Evolutionary conservation across 2,113 vertebrate genomes (phyloP), one percentile per base, ranked within the genome.

Genomic region (Mobula hypostoma): DNA sequence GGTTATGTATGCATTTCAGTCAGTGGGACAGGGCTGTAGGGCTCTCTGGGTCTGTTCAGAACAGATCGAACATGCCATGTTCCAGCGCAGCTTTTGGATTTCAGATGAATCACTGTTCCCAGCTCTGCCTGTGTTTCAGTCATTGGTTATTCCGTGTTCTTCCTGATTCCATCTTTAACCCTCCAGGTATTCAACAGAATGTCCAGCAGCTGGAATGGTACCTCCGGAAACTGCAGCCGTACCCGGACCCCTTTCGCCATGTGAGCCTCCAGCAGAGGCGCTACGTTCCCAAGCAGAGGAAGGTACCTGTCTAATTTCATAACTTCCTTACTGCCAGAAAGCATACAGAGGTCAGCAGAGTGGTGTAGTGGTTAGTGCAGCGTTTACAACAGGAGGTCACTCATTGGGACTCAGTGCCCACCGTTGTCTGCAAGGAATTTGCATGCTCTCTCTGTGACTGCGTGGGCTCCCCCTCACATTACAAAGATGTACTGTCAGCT

Each of bases 131-230:
- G 3, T 27, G 29, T 40, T 92, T 92, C 19, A 40, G 32, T 40
- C 63, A 7, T n/a, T 7, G n/a, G 27, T 5, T 36, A 12, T 91
- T 68, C 63, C 7, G 58, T 21, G 17, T 70, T 92, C 19, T 48
- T 77, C 14, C 58, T 78, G 61, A 24, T n/a, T 24, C 40, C 21
- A 11, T 80, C 24, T 17, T 56, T 94, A 90, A 95, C 78, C 14
- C 27, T 94, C 82, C 95, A 98, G 98, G 98, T 95, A 98, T 98
- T 94, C 98, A 98, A 95, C 96, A 97, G 94, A 97, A 98, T 0
- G 95, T 97, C 2, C 96, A 95, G 94, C 97, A 96, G 4, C 96
- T 98, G 95, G 95, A 97, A 93, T 94, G 96, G 92, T 95, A 96
- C 58, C 96, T 98, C 78, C 97, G 95, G 88, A 97, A 96, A 94